Percentiles rank a stretch among this genome's conserved stretches.
Conservation (phyloP, 2,797 vertebrate species). For the Merluccius polli region DNA sequence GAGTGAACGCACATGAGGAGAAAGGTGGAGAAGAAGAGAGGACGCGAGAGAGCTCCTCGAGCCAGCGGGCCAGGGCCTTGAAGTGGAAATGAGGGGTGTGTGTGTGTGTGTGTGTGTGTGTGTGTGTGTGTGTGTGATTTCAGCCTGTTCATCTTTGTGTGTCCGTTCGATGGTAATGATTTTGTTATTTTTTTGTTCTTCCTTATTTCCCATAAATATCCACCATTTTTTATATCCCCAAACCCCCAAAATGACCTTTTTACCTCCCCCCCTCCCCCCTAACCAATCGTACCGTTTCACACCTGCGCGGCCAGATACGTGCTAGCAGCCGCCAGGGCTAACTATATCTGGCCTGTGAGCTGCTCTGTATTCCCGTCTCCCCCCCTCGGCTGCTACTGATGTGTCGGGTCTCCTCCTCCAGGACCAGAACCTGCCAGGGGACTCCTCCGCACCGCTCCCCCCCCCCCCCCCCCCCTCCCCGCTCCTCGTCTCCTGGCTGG, state of each 20-base stretch:
- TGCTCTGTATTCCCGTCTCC: neutral
- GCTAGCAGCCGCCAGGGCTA: neutral
- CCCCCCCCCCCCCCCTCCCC: neutral
- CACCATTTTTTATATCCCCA: neutral
- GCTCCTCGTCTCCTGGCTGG: neutral
- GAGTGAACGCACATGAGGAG: constrained; percentile 21
- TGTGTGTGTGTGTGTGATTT: neutral
- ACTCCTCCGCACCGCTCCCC: too few species aligned
- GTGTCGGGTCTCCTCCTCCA: neutral
- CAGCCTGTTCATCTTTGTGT: neutral
- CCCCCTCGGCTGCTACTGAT: neutral
- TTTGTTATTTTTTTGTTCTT: neutral
- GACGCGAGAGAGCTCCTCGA: constrained; percentile 33
- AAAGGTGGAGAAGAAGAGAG: constrained; percentile 47
- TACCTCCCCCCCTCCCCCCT: neutral
- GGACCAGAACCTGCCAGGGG: neutral
- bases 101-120: constrained; percentile 5
- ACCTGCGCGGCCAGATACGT: neutral
- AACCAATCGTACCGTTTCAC: neutral
- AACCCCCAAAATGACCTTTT: neutral
- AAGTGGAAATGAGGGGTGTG: constrained; percentile 67
- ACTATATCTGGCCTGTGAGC: neutral
- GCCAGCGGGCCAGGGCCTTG: constrained; percentile 56
- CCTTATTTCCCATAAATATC: neutral
- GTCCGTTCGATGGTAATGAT: neutral